Evolutionary conservation across 1,140 invertebrate genomes (phyloP).

Genomic region (Trichonephila clavata): DNA sequence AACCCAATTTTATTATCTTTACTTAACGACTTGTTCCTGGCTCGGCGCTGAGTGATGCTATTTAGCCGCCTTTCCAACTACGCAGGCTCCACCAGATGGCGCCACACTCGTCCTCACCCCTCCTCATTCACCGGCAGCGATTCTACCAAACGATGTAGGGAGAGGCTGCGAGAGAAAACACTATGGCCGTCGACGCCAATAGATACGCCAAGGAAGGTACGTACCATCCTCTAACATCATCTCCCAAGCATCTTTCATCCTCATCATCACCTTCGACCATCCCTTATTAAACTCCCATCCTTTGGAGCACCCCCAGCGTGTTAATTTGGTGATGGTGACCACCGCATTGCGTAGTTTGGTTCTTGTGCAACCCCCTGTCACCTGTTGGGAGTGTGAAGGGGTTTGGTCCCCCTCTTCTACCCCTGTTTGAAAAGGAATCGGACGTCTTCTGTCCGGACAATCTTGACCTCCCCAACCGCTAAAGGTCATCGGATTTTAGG

Average conservation of each 20-base stretch:
- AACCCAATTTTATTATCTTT: constrained; percentile 66
- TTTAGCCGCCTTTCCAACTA: constrained; percentile 16
- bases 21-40: constrained; percentile 54
- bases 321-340: not conserved
- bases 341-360: constrained; percentile 62
- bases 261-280: not conserved
- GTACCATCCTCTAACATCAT: not conserved
- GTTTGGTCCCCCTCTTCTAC: not conserved
- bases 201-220: constrained; percentile 72
- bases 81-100: constrained; percentile 69
- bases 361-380: constrained; percentile 45
- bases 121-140: not conserved
- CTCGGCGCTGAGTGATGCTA: constrained; percentile 39
- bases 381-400: constrained; percentile 53
- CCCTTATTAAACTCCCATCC: not conserved
- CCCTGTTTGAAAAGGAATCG: not conserved
- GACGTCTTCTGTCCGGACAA: not conserved
- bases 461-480: constrained; percentile 37
- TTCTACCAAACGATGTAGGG: constrained; percentile 67
- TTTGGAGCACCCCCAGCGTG: not conserved
- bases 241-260: constrained; percentile 10
- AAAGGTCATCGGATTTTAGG: constrained; percentile 50
- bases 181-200: constrained; percentile 74
- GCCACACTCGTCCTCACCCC: not conserved
- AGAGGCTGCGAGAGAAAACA: constrained; percentile 47